phyloP scores from a whole-genome alignment of 2,797 vertebrate species.

The Rachycentron canadum region DNA sequence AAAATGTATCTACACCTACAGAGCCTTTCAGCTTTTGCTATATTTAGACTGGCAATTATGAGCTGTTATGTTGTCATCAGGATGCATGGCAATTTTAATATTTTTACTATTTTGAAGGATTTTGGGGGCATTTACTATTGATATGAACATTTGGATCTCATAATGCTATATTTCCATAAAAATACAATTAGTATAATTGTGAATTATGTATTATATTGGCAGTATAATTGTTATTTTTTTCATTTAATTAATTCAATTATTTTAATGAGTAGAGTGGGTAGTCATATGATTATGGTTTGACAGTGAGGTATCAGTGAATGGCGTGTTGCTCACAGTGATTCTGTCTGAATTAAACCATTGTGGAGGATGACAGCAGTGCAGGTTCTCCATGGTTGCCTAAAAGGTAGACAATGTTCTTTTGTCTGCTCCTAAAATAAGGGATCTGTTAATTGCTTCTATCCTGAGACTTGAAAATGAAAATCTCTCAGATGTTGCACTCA shows the following conservation, averaged over 20 bases:
- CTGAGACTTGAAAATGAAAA: slow-evolving; percentile 43
- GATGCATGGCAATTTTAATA: too few species aligned
- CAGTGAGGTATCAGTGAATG: not conserved
- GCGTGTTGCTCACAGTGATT: not conserved
- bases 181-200: not conserved
- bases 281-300: not conserved
- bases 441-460: slow-evolving; percentile 35
- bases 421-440: slow-evolving; percentile 29
- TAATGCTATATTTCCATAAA: too few species aligned
- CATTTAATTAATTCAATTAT: too few species aligned
- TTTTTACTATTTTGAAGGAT: too few species aligned
- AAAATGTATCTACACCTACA: too few species aligned
- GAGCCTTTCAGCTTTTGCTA: too few species aligned
- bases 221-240: not conserved
- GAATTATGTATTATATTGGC: too few species aligned
- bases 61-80: too few species aligned
- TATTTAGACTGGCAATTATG: too few species aligned
- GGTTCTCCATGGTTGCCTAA: not conserved
- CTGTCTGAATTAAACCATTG: not conserved
- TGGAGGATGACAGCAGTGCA: too few species aligned
- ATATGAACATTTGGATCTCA: too few species aligned
- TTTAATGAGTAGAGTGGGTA: not conserved
- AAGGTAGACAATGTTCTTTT: slow-evolving; percentile 51
- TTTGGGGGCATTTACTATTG: too few species aligned
- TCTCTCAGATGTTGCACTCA: not conserved